Evolutionary conservation across 2,113 vertebrate genomes (phyloP).

Genomic region (Rhabdornis inornatus): DNA sequence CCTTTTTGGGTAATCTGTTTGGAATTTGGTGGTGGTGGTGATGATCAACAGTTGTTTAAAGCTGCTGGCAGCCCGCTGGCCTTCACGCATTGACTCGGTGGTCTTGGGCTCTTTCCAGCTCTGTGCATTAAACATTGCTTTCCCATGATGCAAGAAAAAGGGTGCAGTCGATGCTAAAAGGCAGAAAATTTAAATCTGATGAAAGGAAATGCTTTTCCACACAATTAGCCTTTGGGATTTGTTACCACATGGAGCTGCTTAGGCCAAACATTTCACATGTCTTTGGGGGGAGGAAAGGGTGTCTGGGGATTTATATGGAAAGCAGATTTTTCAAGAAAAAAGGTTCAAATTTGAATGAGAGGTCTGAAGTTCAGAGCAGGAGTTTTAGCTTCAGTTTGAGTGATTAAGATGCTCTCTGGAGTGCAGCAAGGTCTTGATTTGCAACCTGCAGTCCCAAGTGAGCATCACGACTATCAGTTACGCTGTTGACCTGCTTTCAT

Average conservation of each 20-base stretch:
- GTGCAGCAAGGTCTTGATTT: neutral
- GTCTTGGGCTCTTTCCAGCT: slow-evolving; percentile 58
- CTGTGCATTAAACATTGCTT: slow-evolving; percentile 50
- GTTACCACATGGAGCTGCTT: slow-evolving; percentile 53
- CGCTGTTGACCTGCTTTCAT: neutral
- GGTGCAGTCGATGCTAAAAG: slow-evolving; percentile 35
- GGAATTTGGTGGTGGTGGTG: slow-evolving; percentile 36
- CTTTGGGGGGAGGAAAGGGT: neutral
- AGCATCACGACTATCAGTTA: rapidly evolving
- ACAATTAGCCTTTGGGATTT: slow-evolving; percentile 57
- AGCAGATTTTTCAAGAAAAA: slow-evolving; percentile 30
- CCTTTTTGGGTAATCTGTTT: slow-evolving; percentile 49
- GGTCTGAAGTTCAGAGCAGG: neutral
- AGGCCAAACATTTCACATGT: slow-evolving; percentile 1
- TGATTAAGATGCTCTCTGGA: neutral
- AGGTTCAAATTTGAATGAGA: neutral
- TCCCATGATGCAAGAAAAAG: slow-evolving; percentile 59
- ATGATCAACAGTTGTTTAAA: slow-evolving; percentile 46
- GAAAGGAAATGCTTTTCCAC: slow-evolving; percentile 63
- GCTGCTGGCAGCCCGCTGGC: slow-evolving; percentile 12
- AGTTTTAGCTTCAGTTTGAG: neutral
- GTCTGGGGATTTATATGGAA: slow-evolving; percentile 9
- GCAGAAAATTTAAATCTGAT: slow-evolving; percentile 64
- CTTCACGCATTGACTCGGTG: neutral
- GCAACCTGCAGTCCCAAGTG: neutral